These are phyloP conservation scores for Eupristina koningsbergeri DNA, from an alignment of 1,140 invertebrate genomes.

Conservation along the genomic window DNA sequence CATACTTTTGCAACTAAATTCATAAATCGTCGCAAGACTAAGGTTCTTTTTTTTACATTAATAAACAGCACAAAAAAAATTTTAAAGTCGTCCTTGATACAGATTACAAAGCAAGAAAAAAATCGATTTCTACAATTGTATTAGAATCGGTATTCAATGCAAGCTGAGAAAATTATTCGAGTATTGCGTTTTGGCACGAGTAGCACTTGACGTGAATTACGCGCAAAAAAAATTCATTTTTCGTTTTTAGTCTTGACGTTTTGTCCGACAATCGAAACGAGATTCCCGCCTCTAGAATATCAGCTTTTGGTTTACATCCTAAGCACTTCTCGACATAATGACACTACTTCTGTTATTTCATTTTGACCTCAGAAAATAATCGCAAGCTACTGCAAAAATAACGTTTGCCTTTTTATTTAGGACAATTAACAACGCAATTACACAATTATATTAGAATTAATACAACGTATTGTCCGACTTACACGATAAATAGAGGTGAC, in stretches of 20 bases:
- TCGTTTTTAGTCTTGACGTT: not conserved
- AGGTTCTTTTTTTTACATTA: not conserved
- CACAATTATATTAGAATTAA: constrained; percentile 42
- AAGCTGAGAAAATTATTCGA: not conserved
- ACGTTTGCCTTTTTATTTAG: not conserved
- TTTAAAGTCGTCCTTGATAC: not conserved
- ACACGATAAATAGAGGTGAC: constrained; percentile 1
- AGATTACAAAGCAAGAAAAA: not conserved
- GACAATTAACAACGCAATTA: constrained; percentile 29
- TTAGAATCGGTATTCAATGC: not conserved
- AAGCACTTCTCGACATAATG: not conserved
- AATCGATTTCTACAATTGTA: not conserved
- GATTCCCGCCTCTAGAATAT: constrained; percentile 11
- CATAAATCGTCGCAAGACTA: not conserved
- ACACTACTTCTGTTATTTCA: too few species aligned
- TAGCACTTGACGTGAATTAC: not conserved
- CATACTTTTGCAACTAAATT: not conserved
- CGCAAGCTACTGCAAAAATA: not conserved
- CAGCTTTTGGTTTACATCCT: not conserved
- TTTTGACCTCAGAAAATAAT: not conserved
- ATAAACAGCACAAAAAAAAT: not conserved
- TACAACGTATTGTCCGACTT: constrained; percentile 49
- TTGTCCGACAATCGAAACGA: not conserved
- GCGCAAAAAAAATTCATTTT: not conserved
- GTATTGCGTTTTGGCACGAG: constrained; percentile 39